Evolutionary conservation across 2,113 vertebrate genomes (phyloP).

Genomic region (Fukomys damarensis): DNA sequence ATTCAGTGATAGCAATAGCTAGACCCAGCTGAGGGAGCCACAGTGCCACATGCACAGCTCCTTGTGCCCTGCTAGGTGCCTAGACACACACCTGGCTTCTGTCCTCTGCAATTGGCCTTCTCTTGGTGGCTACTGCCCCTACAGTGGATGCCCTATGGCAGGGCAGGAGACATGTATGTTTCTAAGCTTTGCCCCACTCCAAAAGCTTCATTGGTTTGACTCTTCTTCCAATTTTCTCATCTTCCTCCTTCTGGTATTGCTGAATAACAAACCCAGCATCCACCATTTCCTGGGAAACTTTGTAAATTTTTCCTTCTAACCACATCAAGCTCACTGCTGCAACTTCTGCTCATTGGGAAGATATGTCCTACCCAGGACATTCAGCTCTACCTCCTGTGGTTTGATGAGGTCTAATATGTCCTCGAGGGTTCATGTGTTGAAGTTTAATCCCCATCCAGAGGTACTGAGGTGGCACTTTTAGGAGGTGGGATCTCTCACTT

Average conservation of each 20-base stretch:
- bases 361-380: neutral
- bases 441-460: too few species aligned
- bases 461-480: neutral
- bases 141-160: neutral
- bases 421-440: neutral
- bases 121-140: neutral
- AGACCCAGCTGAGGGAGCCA: too few species aligned
- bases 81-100: neutral
- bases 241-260: neutral
- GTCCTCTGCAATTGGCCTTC: neutral
- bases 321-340: neutral
- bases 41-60: rapidly evolving
- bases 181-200: neutral
- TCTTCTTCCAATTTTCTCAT: neutral
- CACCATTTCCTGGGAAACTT: neutral
- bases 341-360: neutral
- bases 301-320: neutral
- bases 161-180: neutral
- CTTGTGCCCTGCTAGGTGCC: neutral
- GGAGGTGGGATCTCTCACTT: neutral
- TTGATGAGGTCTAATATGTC: neutral
- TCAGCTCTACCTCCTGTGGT: neutral
- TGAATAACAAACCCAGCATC: neutral
- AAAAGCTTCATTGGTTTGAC: neutral
- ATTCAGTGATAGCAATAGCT: neutral